phyloP scores from a whole-genome alignment of 2,113 vertebrate genomes.

The Candoia aspera region DNA sequence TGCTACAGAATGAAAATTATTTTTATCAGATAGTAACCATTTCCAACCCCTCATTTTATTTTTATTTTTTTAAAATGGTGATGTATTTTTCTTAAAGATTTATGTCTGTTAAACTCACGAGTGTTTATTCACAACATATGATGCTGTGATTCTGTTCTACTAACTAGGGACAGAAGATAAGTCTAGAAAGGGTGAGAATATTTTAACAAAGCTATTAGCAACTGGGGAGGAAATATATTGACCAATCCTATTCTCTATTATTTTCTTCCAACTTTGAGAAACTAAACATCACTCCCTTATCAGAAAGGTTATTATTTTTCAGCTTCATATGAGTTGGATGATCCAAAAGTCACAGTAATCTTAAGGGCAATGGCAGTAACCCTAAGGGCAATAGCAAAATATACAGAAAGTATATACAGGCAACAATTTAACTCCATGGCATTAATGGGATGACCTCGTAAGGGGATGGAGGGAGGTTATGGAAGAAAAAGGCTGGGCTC shows the following conservation, averaged over 20 bases:
- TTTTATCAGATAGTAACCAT: conserved; percentile 26
- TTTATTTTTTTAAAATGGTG: conserved; percentile 16
- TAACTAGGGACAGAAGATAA: conserved; percentile 3
- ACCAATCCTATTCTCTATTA: neutral
- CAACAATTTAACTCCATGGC: neutral
- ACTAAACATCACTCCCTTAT: neutral
- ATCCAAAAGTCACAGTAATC: neutral
- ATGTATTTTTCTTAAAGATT: conserved; percentile 32
- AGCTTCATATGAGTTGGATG: neutral
- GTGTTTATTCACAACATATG: conserved; percentile 26
- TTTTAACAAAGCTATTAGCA: conserved; percentile 37
- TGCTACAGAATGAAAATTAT: conserved; percentile 18
- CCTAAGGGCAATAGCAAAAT: neutral
- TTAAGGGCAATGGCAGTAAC: neutral
- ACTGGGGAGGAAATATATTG: neutral
- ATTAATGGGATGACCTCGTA: neutral
- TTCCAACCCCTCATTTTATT: conserved; percentile 22
- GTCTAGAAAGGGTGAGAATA: conserved; percentile 15
- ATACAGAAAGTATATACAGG: neutral
- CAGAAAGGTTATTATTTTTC: neutral
- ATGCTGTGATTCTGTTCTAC: conserved; percentile 13
- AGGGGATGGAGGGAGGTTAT: neutral
- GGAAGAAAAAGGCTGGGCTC: neutral
- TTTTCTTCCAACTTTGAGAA: neutral
- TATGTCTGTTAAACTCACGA: conserved; percentile 29